Percentiles rank a stretch among this genome's conserved stretches.
phyloP scores from a whole-genome alignment of 1,140 invertebrate species.

The Atta colombica region DNA sequence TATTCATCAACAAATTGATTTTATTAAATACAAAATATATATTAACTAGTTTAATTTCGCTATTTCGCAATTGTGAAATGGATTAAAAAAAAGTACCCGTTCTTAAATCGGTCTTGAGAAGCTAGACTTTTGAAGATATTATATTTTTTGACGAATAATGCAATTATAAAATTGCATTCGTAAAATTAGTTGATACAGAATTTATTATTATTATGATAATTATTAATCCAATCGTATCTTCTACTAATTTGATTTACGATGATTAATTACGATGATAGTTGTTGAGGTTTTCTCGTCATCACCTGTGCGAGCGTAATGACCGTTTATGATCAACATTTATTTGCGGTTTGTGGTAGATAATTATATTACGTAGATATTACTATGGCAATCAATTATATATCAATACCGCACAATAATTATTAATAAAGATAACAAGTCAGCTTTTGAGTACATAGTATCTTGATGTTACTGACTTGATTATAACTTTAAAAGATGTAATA shows the following conservation, averaged over 20 bases:
- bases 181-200: neutral
- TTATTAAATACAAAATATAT: neutral
- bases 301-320: neutral
- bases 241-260: neutral
- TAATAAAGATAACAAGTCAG: slow-evolving; percentile 27
- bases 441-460: neutral
- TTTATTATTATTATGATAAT: slow-evolving; percentile 19
- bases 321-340: slow-evolving; percentile 13
- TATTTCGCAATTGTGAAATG: neutral
- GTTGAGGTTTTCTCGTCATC: neutral
- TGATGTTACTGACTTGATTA: neutral
- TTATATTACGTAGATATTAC: neutral
- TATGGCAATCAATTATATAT: neutral
- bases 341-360: slow-evolving; percentile 31
- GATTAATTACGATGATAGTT: neutral
- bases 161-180: neutral
- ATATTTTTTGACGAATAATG: neutral
- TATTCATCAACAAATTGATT: neutral
- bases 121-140: neutral
- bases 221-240: neutral
- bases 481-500: neutral
- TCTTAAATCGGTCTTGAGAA: neutral
- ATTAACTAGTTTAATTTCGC: neutral
- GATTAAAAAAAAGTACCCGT: neutral
- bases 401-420: slow-evolving; percentile 15